Conservation (phyloP, 2,797 vertebrate genomes). For the Vireo griseus region DNA sequence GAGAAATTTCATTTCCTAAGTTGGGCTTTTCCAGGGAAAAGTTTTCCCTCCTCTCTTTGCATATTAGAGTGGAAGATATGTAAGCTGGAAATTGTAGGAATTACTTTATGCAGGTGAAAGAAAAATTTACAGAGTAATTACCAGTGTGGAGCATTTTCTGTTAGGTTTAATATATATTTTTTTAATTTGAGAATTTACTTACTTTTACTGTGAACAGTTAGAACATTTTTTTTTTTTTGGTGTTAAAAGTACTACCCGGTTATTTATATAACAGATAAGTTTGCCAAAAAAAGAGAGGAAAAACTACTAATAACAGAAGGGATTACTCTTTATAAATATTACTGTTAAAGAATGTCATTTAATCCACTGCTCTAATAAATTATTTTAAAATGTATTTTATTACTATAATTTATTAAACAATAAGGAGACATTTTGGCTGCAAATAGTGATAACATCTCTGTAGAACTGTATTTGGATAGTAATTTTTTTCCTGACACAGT, state of each 20-base stretch:
- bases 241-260: constrained; percentile 28
- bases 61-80: background rate
- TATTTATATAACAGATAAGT: constrained; percentile 57
- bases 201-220: background rate
- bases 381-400: constrained; percentile 65
- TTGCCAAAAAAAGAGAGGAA: constrained; percentile 51
- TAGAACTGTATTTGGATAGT: constrained; percentile 36
- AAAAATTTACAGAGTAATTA: background rate
- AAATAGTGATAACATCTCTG: constrained; percentile 55
- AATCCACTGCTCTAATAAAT: constrained; percentile 60
- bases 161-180: constrained; percentile 3
- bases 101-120: background rate
- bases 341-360: constrained; percentile 55
- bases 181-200: constrained; percentile 27
- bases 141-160: background rate
- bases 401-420: constrained; percentile 62
- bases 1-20: background rate
- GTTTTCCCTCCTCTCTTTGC: background rate
- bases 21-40: background rate
- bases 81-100: background rate
- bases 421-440: constrained; percentile 61
- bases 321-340: constrained; percentile 66
- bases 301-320: constrained; percentile 57
- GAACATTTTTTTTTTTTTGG: background rate
- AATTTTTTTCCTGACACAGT: background rate